Percentiles rank a stretch among this genome's conserved stretches.
Evolutionary conservation across 2,797 vertebrate genomes (phyloP).

Genomic region (Rhabdomys pumilio): DNA sequence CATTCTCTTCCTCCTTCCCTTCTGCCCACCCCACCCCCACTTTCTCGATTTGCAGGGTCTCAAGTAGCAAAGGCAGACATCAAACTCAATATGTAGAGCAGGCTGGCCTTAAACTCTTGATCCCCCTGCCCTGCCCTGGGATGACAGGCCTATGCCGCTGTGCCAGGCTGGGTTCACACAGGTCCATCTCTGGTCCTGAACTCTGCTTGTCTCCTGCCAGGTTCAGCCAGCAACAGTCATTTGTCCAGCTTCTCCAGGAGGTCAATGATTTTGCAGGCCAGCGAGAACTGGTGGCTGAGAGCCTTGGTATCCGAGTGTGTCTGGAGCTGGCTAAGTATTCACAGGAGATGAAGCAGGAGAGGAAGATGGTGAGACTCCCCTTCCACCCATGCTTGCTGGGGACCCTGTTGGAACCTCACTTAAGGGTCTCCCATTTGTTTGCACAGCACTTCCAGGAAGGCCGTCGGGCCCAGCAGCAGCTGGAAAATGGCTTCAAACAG

Average conservation of each 20-base stretch:
- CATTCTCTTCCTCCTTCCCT: too few relatives aligned
- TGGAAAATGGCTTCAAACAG: slow-evolving; percentile 94
- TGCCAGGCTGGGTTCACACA: neutral
- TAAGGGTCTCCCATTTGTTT: neutral
- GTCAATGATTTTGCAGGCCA: slow-evolving; percentile 95
- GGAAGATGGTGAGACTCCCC: slow-evolving; percentile 92
- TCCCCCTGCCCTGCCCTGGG: neutral
- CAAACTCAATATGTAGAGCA: neutral
- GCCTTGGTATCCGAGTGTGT: slow-evolving; percentile 94
- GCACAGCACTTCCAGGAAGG: slow-evolving; percentile 93
- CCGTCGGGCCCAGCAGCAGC: slow-evolving; percentile 94
- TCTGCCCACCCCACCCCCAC: neutral
- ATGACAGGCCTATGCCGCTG: neutral
- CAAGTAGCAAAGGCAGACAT: neutral
- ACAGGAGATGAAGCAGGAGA: slow-evolving; percentile 95
- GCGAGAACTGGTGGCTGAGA: slow-evolving; percentile 95
- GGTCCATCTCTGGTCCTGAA: neutral
- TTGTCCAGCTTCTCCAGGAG: slow-evolving; percentile 94
- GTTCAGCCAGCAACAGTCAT: slow-evolving; percentile 94
- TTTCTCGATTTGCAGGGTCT: neutral
- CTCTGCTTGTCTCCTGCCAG: slow-evolving; percentile 80
- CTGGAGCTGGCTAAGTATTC: slow-evolving; percentile 94
- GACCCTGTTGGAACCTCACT: neutral
- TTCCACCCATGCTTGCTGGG: neutral
- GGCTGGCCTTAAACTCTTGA: neutral